Conservation (phyloP, 2,113 vertebrate species). For the Garra rufa region DNA sequence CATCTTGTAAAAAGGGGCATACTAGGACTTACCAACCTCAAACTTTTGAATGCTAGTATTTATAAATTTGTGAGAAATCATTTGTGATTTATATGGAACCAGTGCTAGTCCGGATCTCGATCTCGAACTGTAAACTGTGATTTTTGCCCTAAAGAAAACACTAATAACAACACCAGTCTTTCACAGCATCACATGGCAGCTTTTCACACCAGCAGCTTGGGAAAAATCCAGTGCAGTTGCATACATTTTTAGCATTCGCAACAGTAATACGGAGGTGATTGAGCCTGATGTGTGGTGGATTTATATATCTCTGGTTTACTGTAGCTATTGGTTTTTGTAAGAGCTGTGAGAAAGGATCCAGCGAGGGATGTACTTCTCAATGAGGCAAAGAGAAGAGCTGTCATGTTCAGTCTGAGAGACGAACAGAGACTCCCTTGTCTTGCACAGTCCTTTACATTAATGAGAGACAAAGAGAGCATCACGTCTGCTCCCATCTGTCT, state of each 20-base stretch:
- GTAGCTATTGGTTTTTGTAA: not conserved
- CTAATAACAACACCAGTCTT: not conserved
- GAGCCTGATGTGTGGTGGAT: not conserved
- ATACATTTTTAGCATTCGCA: not conserved
- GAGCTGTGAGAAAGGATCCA: not conserved
- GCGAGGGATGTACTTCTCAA: conserved; percentile 15
- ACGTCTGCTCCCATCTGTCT: conserved; percentile 18
- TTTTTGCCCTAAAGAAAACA: not conserved
- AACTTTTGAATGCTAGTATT: not conserved
- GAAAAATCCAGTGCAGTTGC: not conserved
- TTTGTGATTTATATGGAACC: not conserved
- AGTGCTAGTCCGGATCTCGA: not conserved
- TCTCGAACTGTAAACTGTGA: not conserved
- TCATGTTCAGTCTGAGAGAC: conserved; percentile 43
- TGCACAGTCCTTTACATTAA: conserved; percentile 43
- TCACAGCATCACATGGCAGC: not conserved
- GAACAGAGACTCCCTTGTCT: conserved; percentile 21
- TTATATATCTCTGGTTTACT: not conserved
- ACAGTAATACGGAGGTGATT: not conserved
- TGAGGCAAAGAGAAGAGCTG: conserved; percentile 10
- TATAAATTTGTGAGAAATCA: not conserved
- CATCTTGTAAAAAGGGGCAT: too few relatives aligned
- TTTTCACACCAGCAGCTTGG: not conserved
- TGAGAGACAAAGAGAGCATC: conserved; percentile 40
- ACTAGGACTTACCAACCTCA: not conserved